Base-by-base conservation (phyloP, 2,797 vertebrate genomes). In the Perodicticus potto region DNA sequence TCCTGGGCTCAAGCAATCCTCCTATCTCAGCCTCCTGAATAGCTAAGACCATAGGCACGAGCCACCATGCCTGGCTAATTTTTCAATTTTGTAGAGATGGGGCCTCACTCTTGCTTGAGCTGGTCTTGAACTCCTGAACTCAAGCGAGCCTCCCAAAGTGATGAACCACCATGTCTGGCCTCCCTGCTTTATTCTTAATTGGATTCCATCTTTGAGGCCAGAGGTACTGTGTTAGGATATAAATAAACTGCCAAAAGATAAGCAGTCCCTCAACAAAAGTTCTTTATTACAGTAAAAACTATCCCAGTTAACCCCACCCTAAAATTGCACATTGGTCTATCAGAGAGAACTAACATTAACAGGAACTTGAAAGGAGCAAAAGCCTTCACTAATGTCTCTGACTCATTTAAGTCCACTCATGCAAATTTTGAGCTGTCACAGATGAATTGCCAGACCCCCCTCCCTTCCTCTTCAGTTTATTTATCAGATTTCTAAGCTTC, bases 331-430 rank as follows among this genome's bases (percentile, higher is more conserved):
- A 43, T 86, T 61, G 45, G 10, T 23, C 10, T 29, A 27, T 53
- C 22, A 78, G 49, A 90, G 53, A 96, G 57, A 93, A 80, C 57
- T 73, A 88, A 65, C 74, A 67, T 78, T 67, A 93, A 96, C 59
- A 87, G 91, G 59, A 94, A 85, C 77, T 90, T 67, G 23, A 78
- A 92, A 94, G 74, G 25, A 53, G 3, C 9, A 25, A 80, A 93
- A 91, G 40, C 32, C 61, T 8, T 59, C 63, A 19, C 89, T 49
- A 65, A 76, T 84, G 37, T 82, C 77, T 89, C 89, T 82, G 74
- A 91, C 40, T 88, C 57, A 82, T 65, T 88, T 73, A 69, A 72
- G 17, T 43, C 13, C 7, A 2, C 16, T 27, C 67, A 83, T 93
- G 86, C 91, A 96, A 91, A 93, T 91, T 83, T 84, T 49, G 5